Base-by-base conservation (phyloP, 2,113 vertebrate genomes). In the Myotis davidii region DNA sequence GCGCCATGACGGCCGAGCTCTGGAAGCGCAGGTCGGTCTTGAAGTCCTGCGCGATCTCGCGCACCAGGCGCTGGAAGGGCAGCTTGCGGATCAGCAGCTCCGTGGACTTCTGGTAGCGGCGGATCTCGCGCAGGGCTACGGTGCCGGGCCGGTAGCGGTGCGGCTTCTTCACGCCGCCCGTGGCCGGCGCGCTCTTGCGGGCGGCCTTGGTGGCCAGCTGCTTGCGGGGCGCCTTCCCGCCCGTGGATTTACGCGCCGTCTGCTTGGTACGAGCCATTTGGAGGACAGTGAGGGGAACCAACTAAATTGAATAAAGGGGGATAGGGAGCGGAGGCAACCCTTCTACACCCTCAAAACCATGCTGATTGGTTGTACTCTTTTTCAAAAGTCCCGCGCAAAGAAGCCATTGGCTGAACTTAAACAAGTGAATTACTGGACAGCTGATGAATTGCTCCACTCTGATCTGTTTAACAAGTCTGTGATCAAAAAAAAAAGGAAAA, bases 251-350 rank as follows among this genome's bases (percentile, higher is more conserved):
- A 61, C 99, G 99, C 2, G 99, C 99, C 0, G 99, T 99, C 85
- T 99, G 99, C 97, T 99, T 99, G 1, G 99, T 99, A 88, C 99
- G 99, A 16, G 99, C 99, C 99, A 99, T 99, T 0, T 0, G 8
- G 0, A 0, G 0, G 0, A 0, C 0, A 10, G 2, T 0, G 0
- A 3, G 2, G 0, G 1, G 1, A 6, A 1, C 4, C 2, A 1
- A 32, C 6, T 10, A 25, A 59, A 0, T 23, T 77, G 3, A 2
- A 1, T 3, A 0, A 21, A 1, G 0, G 0, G 9, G 1, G 1
- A 29, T 6, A 1, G 52, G 52, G 4, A 5, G 1, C 10, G 18
- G 23, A 39, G 0, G 9, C 2, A 6, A 0, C 1, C 0, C 72
- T 97, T 98, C 98, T 98, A 95, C 92, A 85, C 0, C 25, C 0